Percentiles rank a stretch among this genome's conserved stretches.
phyloP scores from a whole-genome alignment of 2,113 vertebrate species.

The Cyprinodon variegatus region DNA sequence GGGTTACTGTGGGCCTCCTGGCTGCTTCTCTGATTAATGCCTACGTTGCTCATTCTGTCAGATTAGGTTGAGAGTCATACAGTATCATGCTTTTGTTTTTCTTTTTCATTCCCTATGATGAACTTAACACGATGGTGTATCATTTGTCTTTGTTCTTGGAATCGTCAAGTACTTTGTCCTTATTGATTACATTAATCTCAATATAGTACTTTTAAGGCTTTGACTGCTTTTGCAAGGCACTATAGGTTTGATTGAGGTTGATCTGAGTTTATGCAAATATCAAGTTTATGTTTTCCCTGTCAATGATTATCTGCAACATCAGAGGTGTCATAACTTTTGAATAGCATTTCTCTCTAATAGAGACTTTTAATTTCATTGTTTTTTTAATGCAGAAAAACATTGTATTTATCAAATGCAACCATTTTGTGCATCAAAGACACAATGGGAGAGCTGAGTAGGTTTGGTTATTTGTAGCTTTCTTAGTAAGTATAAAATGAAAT shows the following conservation, averaged over 20 bases:
- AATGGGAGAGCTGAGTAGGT: conserved; percentile 15
- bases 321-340: neutral
- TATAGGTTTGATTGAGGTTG: neutral
- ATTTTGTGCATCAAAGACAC: neutral
- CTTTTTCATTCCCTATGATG: no score
- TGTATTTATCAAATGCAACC: conserved; percentile 3
- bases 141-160: neutral
- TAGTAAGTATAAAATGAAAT: neutral
- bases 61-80: no score
- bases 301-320: neutral
- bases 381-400: conserved; percentile 5
- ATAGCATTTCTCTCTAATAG: neutral
- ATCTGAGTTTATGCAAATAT: conserved; percentile 1
- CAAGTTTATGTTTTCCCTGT: neutral
- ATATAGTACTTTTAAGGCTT: neutral
- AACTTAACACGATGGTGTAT: no score
- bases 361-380: neutral
- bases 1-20: no score
- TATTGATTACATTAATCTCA: neutral
- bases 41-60: no score
- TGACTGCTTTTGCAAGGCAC: neutral
- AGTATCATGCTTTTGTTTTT: no score
- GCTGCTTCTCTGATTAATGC: no score
- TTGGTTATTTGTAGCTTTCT: conserved; percentile 2
- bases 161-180: neutral